phyloP scores from a whole-genome alignment of 53 echinoderm and acorn worm genomes.

The Mesocentrotus franciscanus region DNA sequence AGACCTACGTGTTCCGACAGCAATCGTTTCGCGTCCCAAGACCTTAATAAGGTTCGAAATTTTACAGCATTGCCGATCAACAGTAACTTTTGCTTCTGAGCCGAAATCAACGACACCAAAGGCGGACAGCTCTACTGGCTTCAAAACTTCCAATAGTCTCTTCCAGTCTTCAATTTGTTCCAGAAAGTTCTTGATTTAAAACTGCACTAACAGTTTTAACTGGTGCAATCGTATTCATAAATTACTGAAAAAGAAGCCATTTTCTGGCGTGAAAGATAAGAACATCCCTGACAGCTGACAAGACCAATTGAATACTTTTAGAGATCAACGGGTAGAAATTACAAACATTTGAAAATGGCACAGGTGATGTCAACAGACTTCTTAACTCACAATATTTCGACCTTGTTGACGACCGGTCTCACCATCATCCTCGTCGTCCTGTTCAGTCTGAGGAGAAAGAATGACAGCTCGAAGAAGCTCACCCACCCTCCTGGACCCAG shows the following conservation, averaged over 20 bases:
- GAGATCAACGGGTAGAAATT: background rate
- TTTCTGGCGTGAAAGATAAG: background rate
- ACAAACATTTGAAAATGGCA: slow-evolving; percentile 10
- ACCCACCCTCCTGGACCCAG: slow-evolving; percentile 2
- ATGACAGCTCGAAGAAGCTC: background rate
- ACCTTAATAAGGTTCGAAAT: too few relatives aligned
- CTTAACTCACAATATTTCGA: background rate
- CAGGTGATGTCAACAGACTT: slow-evolving; percentile 32
- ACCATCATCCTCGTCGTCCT: slow-evolving; percentile 36
- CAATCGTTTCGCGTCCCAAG: too few relatives aligned
- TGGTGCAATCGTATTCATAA: background rate
- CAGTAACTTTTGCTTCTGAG: background rate
- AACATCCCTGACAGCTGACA: background rate
- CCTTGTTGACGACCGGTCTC: slow-evolving; percentile 21
- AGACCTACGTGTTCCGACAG: background rate
- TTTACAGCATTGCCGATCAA: background rate
- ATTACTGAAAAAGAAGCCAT: background rate
- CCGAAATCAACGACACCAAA: background rate
- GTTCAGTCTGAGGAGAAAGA: background rate
- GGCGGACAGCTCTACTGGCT: background rate
- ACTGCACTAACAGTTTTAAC: background rate
- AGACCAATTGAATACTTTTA: background rate
- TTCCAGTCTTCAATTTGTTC: too few relatives aligned
- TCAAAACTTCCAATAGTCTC: too few relatives aligned
- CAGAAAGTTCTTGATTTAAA: background rate